Percentiles rank a stretch among this genome's conserved stretches.
Evolutionary conservation across 2,888 invertebrate species (phyloP).

Genomic region (Cremastinae sp.): DNA sequence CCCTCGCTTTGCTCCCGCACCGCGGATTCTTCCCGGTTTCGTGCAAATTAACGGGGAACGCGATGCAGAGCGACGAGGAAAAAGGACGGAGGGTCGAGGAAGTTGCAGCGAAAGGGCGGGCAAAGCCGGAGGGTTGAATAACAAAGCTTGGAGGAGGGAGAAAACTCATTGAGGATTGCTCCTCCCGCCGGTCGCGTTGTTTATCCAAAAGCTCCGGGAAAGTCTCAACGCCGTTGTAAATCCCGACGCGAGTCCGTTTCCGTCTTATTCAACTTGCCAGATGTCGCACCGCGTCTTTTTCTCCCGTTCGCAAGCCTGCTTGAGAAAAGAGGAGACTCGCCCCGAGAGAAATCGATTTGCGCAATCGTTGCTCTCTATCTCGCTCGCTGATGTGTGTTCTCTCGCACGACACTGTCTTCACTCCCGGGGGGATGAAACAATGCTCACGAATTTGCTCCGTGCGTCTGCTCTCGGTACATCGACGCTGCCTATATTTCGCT

Average conservation of each 20-base stretch:
- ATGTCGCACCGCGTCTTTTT: no score
- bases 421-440: no score
- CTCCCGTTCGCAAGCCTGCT: no score
- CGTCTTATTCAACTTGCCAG: neutral
- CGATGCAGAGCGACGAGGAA: slow-evolving; percentile 39
- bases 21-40: slow-evolving; percentile 36
- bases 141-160: slow-evolving; percentile 41
- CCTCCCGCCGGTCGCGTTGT: slow-evolving; percentile 60
- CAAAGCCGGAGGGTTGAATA: slow-evolving; percentile 50
- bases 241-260: neutral
- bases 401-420: no score
- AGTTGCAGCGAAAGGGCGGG: slow-evolving; percentile 22
- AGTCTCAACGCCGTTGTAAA: slow-evolving; percentile 25
- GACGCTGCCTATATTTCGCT: no score
- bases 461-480: no score
- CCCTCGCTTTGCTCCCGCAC: slow-evolving; percentile 18
- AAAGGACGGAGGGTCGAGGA: slow-evolving; percentile 14
- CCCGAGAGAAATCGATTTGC: no score
- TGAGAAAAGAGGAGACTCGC: no score
- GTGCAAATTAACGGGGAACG: slow-evolving; percentile 43
- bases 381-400: no score
- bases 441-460: no score
- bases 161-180: slow-evolving; percentile 63
- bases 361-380: no score
- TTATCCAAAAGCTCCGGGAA: slow-evolving; percentile 67